These are phyloP conservation scores for Cyrtonyx montezumae DNA, from an alignment of 2,113 vertebrate species.

Conservation along the genomic window DNA sequence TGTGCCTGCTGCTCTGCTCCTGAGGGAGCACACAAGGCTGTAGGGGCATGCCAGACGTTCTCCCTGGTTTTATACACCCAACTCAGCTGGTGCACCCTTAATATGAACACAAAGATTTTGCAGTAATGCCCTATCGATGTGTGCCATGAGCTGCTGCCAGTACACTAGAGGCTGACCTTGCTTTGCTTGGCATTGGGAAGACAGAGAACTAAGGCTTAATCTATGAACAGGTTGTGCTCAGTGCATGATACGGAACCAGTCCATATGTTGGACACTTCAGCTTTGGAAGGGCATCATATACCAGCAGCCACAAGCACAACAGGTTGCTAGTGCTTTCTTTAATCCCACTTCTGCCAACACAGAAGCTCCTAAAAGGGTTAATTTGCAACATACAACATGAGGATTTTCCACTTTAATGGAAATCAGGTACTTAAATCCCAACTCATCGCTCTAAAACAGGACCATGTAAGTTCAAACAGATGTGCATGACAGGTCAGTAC, in stretches of 20 bases:
- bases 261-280: not conserved
- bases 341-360: not conserved
- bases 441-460: slow-evolving; percentile 13
- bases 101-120: rapidly evolving
- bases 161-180: not conserved
- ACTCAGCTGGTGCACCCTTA: rapidly evolving
- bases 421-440: slow-evolving; percentile 42
- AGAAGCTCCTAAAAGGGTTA: slow-evolving; percentile 19
- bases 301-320: not conserved
- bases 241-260: not conserved
- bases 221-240: not conserved
- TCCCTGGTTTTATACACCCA: not conserved
- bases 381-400: not conserved
- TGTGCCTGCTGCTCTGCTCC: not conserved
- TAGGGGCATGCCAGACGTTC: not conserved
- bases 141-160: rapidly evolving
- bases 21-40: rapidly evolving
- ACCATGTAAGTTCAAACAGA: slow-evolving; percentile 49
- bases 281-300: not conserved
- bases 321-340: not conserved
- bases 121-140: not conserved
- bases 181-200: not conserved
- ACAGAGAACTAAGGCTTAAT: not conserved
- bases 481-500: slow-evolving; percentile 11
- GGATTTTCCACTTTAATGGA: slow-evolving; percentile 41